Conservation (phyloP, 2,888 invertebrate genomes). For the Melanotus villosus region DNA sequence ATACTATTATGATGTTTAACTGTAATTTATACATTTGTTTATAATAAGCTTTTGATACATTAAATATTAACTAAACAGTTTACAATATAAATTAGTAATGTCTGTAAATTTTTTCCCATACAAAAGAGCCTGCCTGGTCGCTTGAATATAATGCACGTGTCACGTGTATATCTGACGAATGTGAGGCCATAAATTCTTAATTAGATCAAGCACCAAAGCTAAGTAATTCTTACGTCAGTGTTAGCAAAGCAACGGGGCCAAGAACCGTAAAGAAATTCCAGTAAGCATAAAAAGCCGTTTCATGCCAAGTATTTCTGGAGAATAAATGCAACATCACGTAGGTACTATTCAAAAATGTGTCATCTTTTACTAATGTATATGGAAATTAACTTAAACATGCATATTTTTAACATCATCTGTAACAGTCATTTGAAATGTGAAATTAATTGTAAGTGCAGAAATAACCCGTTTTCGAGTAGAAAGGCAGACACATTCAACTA, state of each 20-base stretch:
- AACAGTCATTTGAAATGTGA: too few relatives aligned
- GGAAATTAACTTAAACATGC: too few relatives aligned
- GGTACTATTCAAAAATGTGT: neutral
- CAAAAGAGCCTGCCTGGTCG: too few relatives aligned
- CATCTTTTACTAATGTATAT: neutral
- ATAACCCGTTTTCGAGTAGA: neutral
- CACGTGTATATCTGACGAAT: slow-evolving; percentile 1
- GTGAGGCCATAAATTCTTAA: slow-evolving; percentile 10
- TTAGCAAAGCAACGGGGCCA: slow-evolving; percentile 9
- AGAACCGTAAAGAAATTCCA: slow-evolving; percentile 7
- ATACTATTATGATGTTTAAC: too few relatives aligned
- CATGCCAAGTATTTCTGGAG: neutral
- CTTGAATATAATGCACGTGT: neutral
- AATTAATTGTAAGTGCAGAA: too few relatives aligned
- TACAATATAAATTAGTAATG: too few relatives aligned
- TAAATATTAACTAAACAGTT: too few relatives aligned
- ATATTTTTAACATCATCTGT: too few relatives aligned
- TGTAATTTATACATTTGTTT: too few relatives aligned
- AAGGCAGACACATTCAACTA: neutral
- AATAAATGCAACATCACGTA: neutral
- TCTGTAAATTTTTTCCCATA: too few relatives aligned
- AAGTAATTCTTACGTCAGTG: neutral
- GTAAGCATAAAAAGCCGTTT: neutral
- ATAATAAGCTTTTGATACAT: too few relatives aligned
- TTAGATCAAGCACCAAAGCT: slow-evolving; percentile 12